These are phyloP conservation scores for Cyprinodon brontotheroides DNA, from an alignment of 2,113 vertebrate species.

Conservation along the genomic window DNA sequence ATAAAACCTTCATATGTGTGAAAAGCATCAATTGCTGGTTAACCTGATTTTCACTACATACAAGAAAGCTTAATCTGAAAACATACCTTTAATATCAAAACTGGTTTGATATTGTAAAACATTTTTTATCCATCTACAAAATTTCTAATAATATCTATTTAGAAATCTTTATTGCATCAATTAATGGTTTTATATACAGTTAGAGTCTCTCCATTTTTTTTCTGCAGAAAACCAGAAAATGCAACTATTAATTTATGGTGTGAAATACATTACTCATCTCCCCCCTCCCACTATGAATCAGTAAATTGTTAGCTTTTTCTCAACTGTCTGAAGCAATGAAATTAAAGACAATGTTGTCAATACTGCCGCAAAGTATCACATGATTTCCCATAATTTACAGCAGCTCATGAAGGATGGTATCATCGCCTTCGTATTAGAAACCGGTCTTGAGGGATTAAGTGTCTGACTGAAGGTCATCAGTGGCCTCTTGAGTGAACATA, in stretches of 20 bases:
- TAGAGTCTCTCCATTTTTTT: background rate
- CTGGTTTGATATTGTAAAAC: too few species aligned
- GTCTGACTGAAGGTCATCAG: constrained; percentile 74
- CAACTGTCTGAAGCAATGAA: constrained; percentile 26
- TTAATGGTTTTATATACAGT: background rate
- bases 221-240: background rate
- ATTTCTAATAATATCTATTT: background rate
- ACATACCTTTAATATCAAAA: too few species aligned
- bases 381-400: constrained; percentile 69
- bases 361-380: constrained; percentile 66
- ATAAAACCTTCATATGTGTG: too few species aligned
- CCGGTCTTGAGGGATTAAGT: constrained; percentile 66
- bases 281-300: background rate
- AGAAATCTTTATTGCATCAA: background rate
- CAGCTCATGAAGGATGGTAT: constrained; percentile 49
- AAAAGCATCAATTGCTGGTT: too few species aligned
- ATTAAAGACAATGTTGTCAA: constrained; percentile 54
- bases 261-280: background rate
- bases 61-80: too few species aligned
- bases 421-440: constrained; percentile 66
- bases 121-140: background rate
- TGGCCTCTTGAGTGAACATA: constrained; percentile 67
- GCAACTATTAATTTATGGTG: background rate
- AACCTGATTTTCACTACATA: too few species aligned
- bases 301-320: background rate